These are phyloP conservation scores for Iphiclides podalirius DNA, from an alignment of 2,888 invertebrate genomes.

Conservation along the genomic window DNA sequence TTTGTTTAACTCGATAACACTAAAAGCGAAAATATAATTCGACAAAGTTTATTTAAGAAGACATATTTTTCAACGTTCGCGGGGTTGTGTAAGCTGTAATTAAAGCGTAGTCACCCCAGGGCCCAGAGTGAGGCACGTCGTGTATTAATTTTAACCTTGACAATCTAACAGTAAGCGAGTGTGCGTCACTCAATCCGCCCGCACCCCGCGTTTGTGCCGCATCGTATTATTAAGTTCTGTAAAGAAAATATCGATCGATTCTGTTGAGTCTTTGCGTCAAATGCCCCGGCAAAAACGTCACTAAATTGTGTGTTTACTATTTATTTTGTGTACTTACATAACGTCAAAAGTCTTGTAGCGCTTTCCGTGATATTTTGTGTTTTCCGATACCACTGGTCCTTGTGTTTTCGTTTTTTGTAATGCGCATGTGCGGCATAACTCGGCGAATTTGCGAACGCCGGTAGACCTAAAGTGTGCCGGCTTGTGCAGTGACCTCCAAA, in stretches of 20 bases:
- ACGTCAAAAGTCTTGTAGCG: not conserved
- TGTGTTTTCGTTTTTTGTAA: constrained; percentile 10
- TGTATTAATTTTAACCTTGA: constrained; percentile 15
- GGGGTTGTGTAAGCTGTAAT: no score
- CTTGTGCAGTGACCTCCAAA: constrained; percentile 25
- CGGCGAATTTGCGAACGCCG: constrained; percentile 23
- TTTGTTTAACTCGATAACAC: no score
- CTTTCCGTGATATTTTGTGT: constrained; percentile 1
- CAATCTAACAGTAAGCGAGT: constrained; percentile 14
- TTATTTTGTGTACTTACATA: no score
- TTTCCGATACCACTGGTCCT: constrained; percentile 13
- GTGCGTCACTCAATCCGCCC: constrained; percentile 13
- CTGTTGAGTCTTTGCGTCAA: no score
- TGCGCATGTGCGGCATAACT: constrained; percentile 49
- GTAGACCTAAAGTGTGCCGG: constrained; percentile 30
- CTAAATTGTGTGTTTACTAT: no score
- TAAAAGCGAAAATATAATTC: no score
- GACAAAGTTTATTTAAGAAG: no score
- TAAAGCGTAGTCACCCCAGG: not conserved
- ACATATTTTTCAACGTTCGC: no score
- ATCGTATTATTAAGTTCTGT: not conserved
- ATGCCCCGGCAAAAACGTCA: no score
- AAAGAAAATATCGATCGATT: not conserved
- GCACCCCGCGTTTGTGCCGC: constrained; percentile 3
- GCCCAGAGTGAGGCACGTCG: not conserved